Base-by-base conservation (phyloP, 2,797 vertebrate species). In the Chaetodon trifasciatus region DNA sequence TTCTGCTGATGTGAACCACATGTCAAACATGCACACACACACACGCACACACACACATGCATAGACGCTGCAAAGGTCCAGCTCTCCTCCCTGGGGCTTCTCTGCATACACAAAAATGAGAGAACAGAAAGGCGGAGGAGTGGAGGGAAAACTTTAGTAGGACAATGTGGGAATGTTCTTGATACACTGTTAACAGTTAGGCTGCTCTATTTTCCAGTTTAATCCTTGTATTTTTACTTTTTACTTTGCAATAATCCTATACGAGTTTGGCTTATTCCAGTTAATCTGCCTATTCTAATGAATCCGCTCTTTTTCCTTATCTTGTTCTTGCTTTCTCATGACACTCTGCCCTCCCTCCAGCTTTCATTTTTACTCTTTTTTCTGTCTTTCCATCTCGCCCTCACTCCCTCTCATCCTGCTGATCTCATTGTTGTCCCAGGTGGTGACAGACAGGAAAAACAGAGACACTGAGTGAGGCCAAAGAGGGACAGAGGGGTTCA, bases 1-100 rank as follows among this genome's bases (percentile, higher is more conserved):
- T 88, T 72, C 76, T 88, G 79, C 84, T 93, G 86, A 92, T 94
- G 82, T 85, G 76, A 93, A 94, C 91, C 90, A 91, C 88, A 92
- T 93, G 89, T 91, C 75, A 76, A 71, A 74, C 76, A 79, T 16
- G 16, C 70, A 82, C 44, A 72, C 24, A 40, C 12, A 56, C 6
- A 17, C 37, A 42, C n/a, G 3, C 42, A 44, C 42, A 8, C 42
- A 24, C 42, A 57, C 55, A 47, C 71, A 60, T 8, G 65, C 24
- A 60, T 3, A 74, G 21, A 56, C 68, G 11, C 75, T 88, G 86
- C 82, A 87, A 64, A 86, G 74, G 72, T 79, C 79, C 73, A 82
- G 75, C 63, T 79, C 62, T 82, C 60, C 79, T 86, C 84, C 62
- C 61, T 56, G 44, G 75, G 71, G 76, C 63, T 86, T 81, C 70